These are phyloP conservation scores for Crossoptilon crossoptilon DNA, from an alignment of 2,797 vertebrate species.

Conservation along the genomic window DNA sequence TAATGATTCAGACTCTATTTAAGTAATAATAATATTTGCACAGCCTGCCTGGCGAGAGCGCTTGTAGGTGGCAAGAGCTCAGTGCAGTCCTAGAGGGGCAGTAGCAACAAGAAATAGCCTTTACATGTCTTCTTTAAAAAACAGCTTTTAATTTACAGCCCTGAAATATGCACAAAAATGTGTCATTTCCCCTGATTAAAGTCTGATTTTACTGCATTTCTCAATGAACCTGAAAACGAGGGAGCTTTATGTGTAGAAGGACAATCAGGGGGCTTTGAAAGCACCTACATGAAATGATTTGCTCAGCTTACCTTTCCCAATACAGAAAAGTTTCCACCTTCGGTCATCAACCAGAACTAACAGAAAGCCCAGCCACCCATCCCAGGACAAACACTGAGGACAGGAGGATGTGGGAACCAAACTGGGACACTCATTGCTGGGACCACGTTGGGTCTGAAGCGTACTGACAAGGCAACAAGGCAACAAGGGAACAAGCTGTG, in stretches of 20 bases:
- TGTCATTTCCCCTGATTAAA: background rate
- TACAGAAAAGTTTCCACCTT: background rate
- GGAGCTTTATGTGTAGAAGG: background rate
- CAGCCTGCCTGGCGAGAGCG: slow-evolving; percentile 52
- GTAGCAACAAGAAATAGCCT: background rate
- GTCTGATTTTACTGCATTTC: background rate
- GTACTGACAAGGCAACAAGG: background rate
- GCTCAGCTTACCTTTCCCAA: background rate
- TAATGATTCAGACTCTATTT: slow-evolving; percentile 70
- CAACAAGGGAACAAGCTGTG: background rate
- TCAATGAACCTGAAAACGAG: background rate
- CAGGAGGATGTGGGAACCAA: background rate
- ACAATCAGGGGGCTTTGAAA: background rate
- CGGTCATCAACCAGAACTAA: background rate
- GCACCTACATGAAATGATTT: background rate
- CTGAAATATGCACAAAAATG: background rate
- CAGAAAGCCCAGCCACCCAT: background rate
- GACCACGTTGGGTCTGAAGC: background rate
- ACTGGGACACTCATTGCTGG: rapidly evolving
- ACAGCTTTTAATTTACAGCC: background rate
- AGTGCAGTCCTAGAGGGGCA: slow-evolving; percentile 22
- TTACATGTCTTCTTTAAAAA: slow-evolving; percentile 45
- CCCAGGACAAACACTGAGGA: background rate
- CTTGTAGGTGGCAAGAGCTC: slow-evolving; percentile 32
- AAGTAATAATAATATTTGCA: slow-evolving; percentile 74